Evolutionary conservation across 2,113 vertebrate genomes (phyloP), one percentile per base, ranked within the genome.

Genomic region (Neotoma lepida): DNA sequence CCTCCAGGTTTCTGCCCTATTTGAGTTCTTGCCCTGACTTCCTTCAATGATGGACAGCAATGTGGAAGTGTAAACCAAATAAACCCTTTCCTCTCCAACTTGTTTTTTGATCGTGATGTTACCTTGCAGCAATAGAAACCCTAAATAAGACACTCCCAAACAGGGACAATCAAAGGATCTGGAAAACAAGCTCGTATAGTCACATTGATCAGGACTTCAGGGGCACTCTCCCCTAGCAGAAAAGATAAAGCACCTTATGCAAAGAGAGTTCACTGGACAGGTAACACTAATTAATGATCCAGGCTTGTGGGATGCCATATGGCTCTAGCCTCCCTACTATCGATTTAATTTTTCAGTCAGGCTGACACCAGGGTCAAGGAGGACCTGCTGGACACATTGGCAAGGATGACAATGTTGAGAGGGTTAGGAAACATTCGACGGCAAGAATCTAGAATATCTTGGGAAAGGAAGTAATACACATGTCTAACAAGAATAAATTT

Each of bases 361-460:
- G 9, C 44, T 90, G 85, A 88, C 46, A 85, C 17, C 30, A 74
- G 76, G 44, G 82, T 85, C 39, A 80, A 61, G 70, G 66, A n/a
- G 24, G 1, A 44, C 18, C 35, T 80, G 5, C 33, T 77, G 49
- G n/a, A 18, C 49, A 86, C 24, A 90, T 6, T 26, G 41, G 4
- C 33, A 92, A 2, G 63, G 46, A 35, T 20, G 56, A 80, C 63
- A 61, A 68, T 56, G 46, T 46, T 78, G 24, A 93, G 15, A 94
- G 12, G 61, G 9, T 71, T 39, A 89, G 56, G 28, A 91, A 74
- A 74, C 39, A 93, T 58, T 87, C 61, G 30, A 89, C 93, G 81
- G n/a, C 30, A 74, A 6, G 10, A 85, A 66, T 85, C 49, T 84
- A 74, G 26, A 81, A 6, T 77, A 51, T 78, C 81, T 87, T 76